Evolutionary conservation across 53 echinoderm and acorn worm genomes (phyloP).

Genomic region (Mesocentrotus franciscanus): DNA sequence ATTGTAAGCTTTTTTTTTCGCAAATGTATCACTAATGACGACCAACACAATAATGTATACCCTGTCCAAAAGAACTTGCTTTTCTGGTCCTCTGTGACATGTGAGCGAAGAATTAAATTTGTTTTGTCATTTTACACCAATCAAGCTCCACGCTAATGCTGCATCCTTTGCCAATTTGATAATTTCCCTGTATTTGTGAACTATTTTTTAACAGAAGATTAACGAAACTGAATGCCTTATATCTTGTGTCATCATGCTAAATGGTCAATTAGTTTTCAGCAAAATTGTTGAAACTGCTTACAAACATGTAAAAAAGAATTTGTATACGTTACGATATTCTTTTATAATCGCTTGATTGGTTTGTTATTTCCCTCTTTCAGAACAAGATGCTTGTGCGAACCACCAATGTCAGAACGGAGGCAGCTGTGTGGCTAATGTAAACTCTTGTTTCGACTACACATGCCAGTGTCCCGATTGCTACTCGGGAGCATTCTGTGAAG

Average conservation of each 20-base stretch:
- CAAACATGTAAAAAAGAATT: too few relatives aligned
- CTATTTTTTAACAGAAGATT: not conserved
- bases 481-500: constrained; percentile 81
- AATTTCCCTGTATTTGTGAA: not conserved
- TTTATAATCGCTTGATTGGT: not conserved
- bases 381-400: constrained; percentile 75
- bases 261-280: too few relatives aligned
- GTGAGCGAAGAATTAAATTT: not conserved
- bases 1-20: too few relatives aligned
- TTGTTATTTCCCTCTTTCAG: constrained; percentile 33
- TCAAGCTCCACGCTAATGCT: not conserved
- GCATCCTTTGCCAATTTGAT: not conserved
- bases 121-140: not conserved
- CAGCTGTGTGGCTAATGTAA: constrained; percentile 67
- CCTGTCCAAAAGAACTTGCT: not conserved
- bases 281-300: too few relatives aligned
- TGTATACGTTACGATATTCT: not conserved
- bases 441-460: constrained; percentile 77
- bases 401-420: constrained; percentile 87
- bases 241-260: not conserved
- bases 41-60: not conserved
- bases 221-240: not conserved
- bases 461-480: constrained; percentile 85
- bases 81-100: not conserved
- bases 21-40: too few relatives aligned